Evolutionary conservation across 2,113 vertebrate species (phyloP).

Genomic region (Furnarius figulus): DNA sequence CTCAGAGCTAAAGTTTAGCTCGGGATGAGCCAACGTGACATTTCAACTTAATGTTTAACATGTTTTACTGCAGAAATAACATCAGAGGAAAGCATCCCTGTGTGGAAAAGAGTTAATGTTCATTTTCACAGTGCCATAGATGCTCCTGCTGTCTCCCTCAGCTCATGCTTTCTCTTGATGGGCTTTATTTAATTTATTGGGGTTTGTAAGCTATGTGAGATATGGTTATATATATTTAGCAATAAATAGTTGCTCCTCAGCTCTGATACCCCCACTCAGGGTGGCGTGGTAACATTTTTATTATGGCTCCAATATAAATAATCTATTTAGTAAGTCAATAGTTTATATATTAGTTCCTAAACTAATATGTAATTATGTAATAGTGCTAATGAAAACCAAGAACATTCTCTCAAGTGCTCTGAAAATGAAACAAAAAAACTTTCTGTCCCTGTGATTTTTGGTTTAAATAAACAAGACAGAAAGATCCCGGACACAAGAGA

Average conservation of each 20-base stretch:
- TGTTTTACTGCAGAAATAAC: neutral
- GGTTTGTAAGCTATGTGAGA: neutral
- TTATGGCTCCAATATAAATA: neutral
- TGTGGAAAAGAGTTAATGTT: neutral
- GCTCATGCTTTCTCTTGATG: neutral
- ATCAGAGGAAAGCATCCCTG: neutral
- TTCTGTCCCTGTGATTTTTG: neutral
- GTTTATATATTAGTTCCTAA: neutral
- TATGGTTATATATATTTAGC: neutral
- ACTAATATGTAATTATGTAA: neutral
- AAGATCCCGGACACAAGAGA: neutral
- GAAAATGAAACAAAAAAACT: neutral
- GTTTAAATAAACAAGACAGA: neutral
- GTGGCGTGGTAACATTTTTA: neutral
- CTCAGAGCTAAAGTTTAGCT: conserved; percentile 12
- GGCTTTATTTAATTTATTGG: neutral
- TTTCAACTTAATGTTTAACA: neutral
- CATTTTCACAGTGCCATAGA: neutral
- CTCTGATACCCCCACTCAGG: neutral
- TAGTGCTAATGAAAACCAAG: neutral
- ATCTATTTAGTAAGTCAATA: neutral
- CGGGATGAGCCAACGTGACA: neutral
- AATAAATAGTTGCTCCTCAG: neutral
- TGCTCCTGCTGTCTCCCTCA: neutral
- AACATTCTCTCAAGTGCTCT: neutral